These are phyloP conservation scores for Campaea margaritaria DNA, from an alignment of 2,888 invertebrate species.

Conservation along the genomic window DNA sequence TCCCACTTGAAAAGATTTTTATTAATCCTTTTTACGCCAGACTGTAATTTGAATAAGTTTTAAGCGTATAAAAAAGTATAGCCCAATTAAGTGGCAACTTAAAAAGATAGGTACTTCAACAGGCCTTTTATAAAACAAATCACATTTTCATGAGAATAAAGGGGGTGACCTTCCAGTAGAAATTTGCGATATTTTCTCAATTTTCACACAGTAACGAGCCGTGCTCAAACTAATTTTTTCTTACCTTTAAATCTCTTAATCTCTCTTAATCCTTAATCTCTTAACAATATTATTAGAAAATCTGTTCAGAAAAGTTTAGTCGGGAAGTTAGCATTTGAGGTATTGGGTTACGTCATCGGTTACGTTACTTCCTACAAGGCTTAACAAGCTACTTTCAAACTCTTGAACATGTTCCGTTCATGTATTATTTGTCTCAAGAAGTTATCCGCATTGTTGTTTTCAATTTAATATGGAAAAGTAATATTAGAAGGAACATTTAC, in stretches of 20 bases:
- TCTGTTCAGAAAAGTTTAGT: conserved; percentile 28
- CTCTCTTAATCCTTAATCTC: conserved; percentile 25
- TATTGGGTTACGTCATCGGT: conserved; percentile 24
- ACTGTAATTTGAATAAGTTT: conserved; percentile 44
- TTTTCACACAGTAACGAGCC: conserved; percentile 33
- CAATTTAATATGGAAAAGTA: no score
- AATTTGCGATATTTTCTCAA: conserved; percentile 27
- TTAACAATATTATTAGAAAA: conserved; percentile 23
- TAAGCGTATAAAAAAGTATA: conserved; percentile 37
- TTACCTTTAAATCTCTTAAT: no score
- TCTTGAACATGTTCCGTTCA: conserved; percentile 18
- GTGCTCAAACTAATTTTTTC: conserved; percentile 24
- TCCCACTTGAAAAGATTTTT: conserved; percentile 41
- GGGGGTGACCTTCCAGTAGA: conserved; percentile 16
- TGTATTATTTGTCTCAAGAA: conserved; percentile 7
- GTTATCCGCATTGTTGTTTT: no score
- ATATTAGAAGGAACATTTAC: no score
- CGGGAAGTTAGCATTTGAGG: conserved; percentile 25
- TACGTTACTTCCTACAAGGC: conserved; percentile 18
- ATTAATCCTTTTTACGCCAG: conserved; percentile 41
- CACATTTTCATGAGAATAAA: conserved; percentile 35
- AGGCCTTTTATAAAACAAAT: conserved; percentile 36
- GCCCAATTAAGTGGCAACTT: conserved; percentile 45
- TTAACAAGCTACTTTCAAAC: conserved; percentile 29
- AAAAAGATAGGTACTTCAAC: conserved; percentile 37